Base-by-base conservation (phyloP, 2,888 invertebrate genomes). In the Troilus luridus region DNA sequence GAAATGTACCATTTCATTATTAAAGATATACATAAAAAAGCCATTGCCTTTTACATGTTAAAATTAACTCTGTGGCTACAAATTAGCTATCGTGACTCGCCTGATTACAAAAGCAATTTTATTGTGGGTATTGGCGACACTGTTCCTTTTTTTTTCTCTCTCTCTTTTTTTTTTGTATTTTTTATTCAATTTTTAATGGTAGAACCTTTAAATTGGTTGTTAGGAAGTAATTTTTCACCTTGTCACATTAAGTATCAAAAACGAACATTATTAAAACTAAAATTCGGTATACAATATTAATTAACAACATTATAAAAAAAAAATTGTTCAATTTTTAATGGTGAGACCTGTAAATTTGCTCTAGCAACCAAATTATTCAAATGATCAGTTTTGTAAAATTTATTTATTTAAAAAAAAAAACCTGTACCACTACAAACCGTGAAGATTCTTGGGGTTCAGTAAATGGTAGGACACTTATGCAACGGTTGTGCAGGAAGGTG, bases 1-100 rank as follows among this genome's bases (percentile, higher is more conserved):
- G 72, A 77, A 77, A 77, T 77, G 72, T 77, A 77, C 72, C 72
- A 77, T 77, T 77, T 77, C 72, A 77, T 77, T 77, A 77, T 77
- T 77, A 77, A 77, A 77, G 72, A 77, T 77, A 77, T 77, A 77
- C 72, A 77, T 77, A 77, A 77, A 77, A 77, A 77, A 77, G 9
- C 72, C 72, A 77, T 77, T 77, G 72, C 72, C 72, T 77, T 77
- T 77, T 77, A 77, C 72, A 77, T 77, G 72, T 77, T 77, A 77
- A 77, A 77, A 77, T 77, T 77, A 77, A 77, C 7, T 77, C 72
- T 17, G 27, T 17, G 27, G 27, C 72, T 77, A 77, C 72, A 77
- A 77, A 77, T 77, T 77, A 77, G 72, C 12, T 77, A 77, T 77
- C 72, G 72, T 77, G 72, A 77, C 72, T 24, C 2, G 17, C 7